Base-by-base conservation (phyloP, 2,888 invertebrate species). In the Cosmia trapezina region DNA sequence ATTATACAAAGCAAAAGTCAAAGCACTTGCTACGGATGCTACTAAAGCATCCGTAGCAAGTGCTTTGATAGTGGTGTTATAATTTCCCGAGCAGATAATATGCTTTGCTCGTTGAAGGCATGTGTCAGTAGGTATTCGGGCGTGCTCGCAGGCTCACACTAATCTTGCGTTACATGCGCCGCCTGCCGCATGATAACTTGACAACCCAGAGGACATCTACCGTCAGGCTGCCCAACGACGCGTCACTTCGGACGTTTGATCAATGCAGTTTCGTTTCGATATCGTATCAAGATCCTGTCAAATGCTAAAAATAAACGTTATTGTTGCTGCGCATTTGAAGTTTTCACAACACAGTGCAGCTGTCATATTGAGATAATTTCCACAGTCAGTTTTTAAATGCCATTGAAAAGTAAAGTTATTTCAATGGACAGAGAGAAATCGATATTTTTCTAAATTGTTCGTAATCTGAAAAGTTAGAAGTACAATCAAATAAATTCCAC, bases 131-230 rank as follows among this genome's bases (percentile, higher is more conserved):
- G 70, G 74, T 74, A 68, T 53, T 83, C 61, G 76, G 72, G 59
- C 61, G 68, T 63, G 66, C 66, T 73, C 59, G 33, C 67, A 78
- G 73, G 73, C 78, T 76, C 81, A 70, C 90, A 89, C 89, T 89
- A 90, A 90, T 90, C 90, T 89, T 88, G 76, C 76, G 68, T 74
- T 66, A 70, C 85, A 81, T 81, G 80, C 74, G 73, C 81, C 76
- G 73, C 84, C 83, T 82, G 83, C 84, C 86, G 83, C 89, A 88
- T 88, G 86, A 88, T 88, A 88, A 88, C 84, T 83, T 84, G 87
- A 86, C 87, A 86, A 86, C 83, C 80, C 59, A 69, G 68, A 79
- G 37, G 0, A 41, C 67, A 70, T 73, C 73, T 77, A 70, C 57
- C 67, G 51, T 65, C 72, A 80, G 43, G 49, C 41, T 41, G 49